These are phyloP conservation scores for Mareca penelope DNA, from an alignment of 2,797 vertebrate genomes.

Conservation along the genomic window DNA sequence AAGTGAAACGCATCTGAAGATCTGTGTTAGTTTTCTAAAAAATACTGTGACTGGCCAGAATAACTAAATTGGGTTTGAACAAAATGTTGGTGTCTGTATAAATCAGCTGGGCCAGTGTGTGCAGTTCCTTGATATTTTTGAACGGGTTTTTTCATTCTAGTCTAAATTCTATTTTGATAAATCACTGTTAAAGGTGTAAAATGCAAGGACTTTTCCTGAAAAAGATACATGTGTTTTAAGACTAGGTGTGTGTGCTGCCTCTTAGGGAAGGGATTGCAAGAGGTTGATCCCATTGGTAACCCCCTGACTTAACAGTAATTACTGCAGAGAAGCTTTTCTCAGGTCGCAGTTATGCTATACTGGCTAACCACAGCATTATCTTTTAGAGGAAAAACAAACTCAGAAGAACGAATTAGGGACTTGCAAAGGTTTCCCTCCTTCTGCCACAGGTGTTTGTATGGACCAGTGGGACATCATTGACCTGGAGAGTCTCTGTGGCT, in stretches of 20 bases:
- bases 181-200: background rate
- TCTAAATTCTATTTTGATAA: background rate
- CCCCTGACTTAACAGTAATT: background rate
- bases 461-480: background rate
- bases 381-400: background rate
- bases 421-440: background rate
- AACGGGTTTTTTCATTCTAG: background rate
- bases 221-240: background rate
- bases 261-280: background rate
- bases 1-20: background rate
- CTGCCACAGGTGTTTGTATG: background rate
- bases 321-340: background rate
- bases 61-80: background rate
- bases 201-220: background rate
- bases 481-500: background rate
- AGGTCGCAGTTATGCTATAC: background rate
- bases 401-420: background rate
- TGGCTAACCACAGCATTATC: background rate
- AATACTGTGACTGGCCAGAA: background rate
- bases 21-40: background rate
- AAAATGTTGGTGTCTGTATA: background rate
- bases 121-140: background rate
- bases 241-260: background rate
- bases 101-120: background rate
- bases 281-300: background rate